phyloP scores from a whole-genome alignment of 2,888 invertebrate genomes.

The Notodonta dromedarius region DNA sequence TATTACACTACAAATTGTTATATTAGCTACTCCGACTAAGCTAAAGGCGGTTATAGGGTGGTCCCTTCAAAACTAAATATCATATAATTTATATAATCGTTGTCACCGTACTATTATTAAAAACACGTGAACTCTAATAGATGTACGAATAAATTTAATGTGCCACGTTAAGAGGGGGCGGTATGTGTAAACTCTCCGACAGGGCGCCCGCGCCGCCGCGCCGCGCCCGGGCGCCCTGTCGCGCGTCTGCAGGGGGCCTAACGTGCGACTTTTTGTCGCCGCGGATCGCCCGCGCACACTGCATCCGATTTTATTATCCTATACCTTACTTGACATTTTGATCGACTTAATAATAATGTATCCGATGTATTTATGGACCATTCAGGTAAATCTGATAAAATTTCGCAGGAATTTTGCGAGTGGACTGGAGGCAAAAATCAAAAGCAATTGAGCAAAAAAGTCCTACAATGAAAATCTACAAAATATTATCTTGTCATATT shows the following conservation, averaged over 20 bases:
- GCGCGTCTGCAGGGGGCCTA: conserved; percentile 51
- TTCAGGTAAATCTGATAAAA: conserved; percentile 11
- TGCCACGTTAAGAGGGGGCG: conserved; percentile 41
- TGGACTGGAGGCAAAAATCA: no score
- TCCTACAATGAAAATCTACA: no score
- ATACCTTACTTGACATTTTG: conserved; percentile 28
- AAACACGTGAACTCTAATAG: conserved; percentile 29
- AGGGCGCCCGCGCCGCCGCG: conserved; percentile 5
- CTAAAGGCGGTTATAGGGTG: no score
- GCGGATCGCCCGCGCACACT: conserved; percentile 18
- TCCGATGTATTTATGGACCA: conserved; percentile 29
- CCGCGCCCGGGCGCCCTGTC: conserved; percentile 40
- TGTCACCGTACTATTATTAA: background rate
- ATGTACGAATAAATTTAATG: conserved; percentile 36
- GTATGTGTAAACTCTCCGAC: conserved; percentile 42
- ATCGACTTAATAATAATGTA: conserved; percentile 33
- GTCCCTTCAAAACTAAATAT: no score
- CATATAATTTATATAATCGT: conserved; percentile 30
- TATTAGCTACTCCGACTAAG: no score
- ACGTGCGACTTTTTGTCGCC: conserved; percentile 66
- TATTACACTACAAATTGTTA: no score
- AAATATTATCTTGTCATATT: no score
- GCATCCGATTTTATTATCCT: conserved; percentile 40
- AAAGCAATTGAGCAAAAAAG: no score
- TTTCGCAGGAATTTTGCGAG: no score